phyloP scores from a whole-genome alignment of 2,113 vertebrate species.

The Reinhardtius hippoglossoides region DNA sequence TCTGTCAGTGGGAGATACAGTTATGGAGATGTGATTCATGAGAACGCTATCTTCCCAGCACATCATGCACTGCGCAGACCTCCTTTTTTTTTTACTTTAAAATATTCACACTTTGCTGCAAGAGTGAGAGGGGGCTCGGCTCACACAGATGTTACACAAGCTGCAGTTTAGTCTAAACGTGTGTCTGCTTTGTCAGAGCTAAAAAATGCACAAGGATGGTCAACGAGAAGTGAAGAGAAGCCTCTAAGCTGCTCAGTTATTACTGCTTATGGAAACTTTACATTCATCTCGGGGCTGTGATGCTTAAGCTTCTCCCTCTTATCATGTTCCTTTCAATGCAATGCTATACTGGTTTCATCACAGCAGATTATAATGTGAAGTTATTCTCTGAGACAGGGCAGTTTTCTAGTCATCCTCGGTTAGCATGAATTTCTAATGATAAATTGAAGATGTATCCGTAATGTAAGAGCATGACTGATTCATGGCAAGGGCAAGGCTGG shows the following conservation, averaged over 20 bases:
- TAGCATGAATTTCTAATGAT: conserved; percentile 54
- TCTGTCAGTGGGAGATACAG: conserved; percentile 66
- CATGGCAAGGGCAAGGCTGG: conserved; percentile 32
- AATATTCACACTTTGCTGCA: conserved; percentile 64
- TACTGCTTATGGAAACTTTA: conserved; percentile 42
- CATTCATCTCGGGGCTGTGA: conserved; percentile 14
- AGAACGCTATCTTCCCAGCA: conserved; percentile 50
- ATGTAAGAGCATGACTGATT: conserved; percentile 61
- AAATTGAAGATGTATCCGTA: conserved; percentile 37
- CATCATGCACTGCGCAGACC: conserved; percentile 42
- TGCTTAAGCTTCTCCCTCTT: conserved; percentile 17
- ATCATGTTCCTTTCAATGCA: conserved; percentile 12
- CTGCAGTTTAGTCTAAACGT: conserved; percentile 49
- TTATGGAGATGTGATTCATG: conserved; percentile 76
- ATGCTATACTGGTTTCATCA: conserved; percentile 22
- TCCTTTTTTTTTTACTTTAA: conserved; percentile 13
- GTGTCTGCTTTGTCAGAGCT: conserved; percentile 51
- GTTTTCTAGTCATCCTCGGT: conserved; percentile 41
- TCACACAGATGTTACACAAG: conserved; percentile 60
- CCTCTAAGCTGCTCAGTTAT: conserved; percentile 49
- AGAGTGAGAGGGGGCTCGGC: conserved; percentile 38
- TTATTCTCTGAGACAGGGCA: conserved; percentile 15
- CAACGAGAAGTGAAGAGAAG: conserved; percentile 34
- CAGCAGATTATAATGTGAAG: conserved; percentile 27
- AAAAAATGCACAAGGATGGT: conserved; percentile 61